Percentiles rank a stretch among this genome's conserved stretches.
These are phyloP conservation scores for Melanophora roralis DNA, from an alignment of 2,888 invertebrate genomes.

Conservation along the genomic window DNA sequence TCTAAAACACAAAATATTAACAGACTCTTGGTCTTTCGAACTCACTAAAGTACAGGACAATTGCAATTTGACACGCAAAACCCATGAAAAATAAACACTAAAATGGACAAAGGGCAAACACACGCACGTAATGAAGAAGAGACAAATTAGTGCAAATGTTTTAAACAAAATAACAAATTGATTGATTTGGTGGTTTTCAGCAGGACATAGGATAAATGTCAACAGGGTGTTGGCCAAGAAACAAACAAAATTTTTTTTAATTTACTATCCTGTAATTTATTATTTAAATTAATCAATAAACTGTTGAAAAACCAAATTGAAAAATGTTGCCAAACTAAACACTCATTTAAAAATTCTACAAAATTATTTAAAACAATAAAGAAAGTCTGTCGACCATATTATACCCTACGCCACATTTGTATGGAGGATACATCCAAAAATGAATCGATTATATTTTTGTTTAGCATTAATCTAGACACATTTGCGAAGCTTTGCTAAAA, in stretches of 20 bases:
- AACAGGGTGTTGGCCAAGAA: conserved; percentile 12
- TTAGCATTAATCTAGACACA: too few species aligned
- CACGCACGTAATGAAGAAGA: not conserved
- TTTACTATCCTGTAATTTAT: not conserved
- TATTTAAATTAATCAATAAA: conserved; percentile 29
- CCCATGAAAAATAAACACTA: conserved; percentile 44
- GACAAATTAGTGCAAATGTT: conserved; percentile 49
- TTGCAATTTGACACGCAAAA: conserved; percentile 67
- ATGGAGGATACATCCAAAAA: too few species aligned
- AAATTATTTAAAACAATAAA: too few species aligned
- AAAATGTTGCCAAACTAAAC: too few species aligned
- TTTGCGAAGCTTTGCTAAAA: too few species aligned
- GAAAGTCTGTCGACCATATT: too few species aligned
- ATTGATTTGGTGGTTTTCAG: conserved; percentile 62
- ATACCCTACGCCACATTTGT: too few species aligned
- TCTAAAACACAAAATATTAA: conserved; percentile 9
- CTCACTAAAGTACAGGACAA: conserved; percentile 63
- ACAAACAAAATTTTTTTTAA: too few species aligned
- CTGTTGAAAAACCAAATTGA: not conserved
- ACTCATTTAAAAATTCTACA: too few species aligned
- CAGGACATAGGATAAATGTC: conserved; percentile 42
- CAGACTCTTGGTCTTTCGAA: not conserved
- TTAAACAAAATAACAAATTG: conserved; percentile 63
- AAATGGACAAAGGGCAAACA: conserved; percentile 14
- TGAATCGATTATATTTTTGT: too few species aligned